phyloP scores from a whole-genome alignment of 2,888 invertebrate genomes.

The Microctonus aethiopoides region DNA sequence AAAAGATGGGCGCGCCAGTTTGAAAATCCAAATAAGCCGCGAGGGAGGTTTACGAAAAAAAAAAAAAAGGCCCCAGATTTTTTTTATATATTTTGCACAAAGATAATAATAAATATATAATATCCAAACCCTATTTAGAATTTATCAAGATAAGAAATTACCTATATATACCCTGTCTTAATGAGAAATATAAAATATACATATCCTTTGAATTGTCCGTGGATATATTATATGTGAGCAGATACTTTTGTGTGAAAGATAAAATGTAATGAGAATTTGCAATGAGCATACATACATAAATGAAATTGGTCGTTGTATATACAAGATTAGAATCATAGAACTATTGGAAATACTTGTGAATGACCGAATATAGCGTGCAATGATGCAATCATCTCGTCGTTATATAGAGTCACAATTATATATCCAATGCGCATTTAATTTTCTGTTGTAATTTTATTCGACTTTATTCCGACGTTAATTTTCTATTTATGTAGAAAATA shows the following conservation, averaged over 20 bases:
- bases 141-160: background rate
- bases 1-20: conserved; percentile 29
- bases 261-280: background rate
- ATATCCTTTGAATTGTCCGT: conserved; percentile 3
- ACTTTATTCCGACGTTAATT: background rate
- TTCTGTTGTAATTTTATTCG: background rate
- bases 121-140: background rate
- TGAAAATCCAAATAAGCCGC: conserved; percentile 36
- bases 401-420: conserved; percentile 19
- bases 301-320: background rate
- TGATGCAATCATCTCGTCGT: conserved; percentile 23
- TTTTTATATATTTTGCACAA: conserved; percentile 10
- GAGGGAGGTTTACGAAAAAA: background rate
- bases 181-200: conserved; percentile 7
- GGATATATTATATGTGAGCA: no score
- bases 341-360: background rate
- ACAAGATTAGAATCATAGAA: background rate
- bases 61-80: no score
- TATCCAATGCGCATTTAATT: conserved; percentile 19
- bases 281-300: background rate
- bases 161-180: background rate
- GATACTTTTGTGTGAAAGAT: background rate
- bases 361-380: conserved; percentile 20
- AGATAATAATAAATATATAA: background rate
- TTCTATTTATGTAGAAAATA: background rate